Base-by-base conservation (phyloP, 2,888 invertebrate genomes). In the Anorthoa munda region DNA sequence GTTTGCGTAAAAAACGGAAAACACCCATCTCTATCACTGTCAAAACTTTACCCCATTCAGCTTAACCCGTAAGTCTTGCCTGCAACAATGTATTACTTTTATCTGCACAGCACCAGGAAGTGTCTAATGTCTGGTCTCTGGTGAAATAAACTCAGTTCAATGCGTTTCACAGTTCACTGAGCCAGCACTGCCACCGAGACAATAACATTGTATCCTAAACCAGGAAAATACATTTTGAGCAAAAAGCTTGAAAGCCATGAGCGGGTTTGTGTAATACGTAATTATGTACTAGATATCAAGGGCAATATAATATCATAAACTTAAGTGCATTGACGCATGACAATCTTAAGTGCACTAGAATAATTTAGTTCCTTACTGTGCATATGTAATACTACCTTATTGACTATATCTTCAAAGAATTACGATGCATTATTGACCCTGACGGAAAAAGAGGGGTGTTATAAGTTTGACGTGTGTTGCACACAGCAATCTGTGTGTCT, bases 121-220 rank as follows among this genome's bases (percentile, higher is more conserved):
- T 18, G n/a, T 9, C 23, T 75, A 61, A 81, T 67, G 31, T 53
- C 23, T 26, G 53, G 26, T 63, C 61, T n/a, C 50, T 26, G 39
- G 50, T 9, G 61, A 51, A 63, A 72, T 77, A 68, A 73, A 66
- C 53, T 65, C 61, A 82, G 72, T 80, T 80, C 59, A 51, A 39
- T 68, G 67, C 73, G 68, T 80, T 78, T 69, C 68, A 80, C 83
- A 66, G 83, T 63, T 73, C 73, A 82, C 31, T 80, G 79, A 61
- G 15, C 48, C 50, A 53, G 59, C 26, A 51, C 39, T 39, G 21
- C 17, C 31, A n/a, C 18, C 61, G 71, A 48, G 59, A 65, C 67
- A 66, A 15, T 66, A 59, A 63, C 73, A 61, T 64, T 68, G 72
- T 68, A 56, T 56, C 18, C 46, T 39, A 51, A 50, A 68, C 45